Base-by-base conservation (phyloP, 2,888 invertebrate species). In the Thymelicus sylvestris region DNA sequence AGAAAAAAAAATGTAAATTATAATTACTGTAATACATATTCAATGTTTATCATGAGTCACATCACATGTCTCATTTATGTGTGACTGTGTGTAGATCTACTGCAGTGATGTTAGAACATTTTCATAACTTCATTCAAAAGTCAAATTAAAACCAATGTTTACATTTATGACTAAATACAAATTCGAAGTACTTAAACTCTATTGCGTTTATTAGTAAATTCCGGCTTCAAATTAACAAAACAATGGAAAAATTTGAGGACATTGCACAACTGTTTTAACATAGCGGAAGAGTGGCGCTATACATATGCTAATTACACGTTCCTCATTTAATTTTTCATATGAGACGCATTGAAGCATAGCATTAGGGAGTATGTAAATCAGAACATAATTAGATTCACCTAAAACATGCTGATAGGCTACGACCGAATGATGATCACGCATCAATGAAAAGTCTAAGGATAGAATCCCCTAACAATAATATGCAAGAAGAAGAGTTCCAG, bases 211-310 rank as follows among this genome's bases (percentile, higher is more conserved):
- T 64, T 50, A 19, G 38, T 6, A 15, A 19, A 64, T 52, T 64
- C 52, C 52, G 52, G 63, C 48, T 63, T 15, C 24, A 63, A 39
- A 63, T 63, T n/a, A 15, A 50, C 44, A 8, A 62, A 55, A 62
- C 41, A 69, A 69, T 64, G 64, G 52, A 64, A 64, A 64, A 64
- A 39, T 39, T 52, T 64, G 48, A 39, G 38, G 64, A 39, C 39
- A 39, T 64, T 50, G 38, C 50, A 64, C 15, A 39, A 52, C 64
- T 50, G 64, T 64, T 63, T 63, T n/a, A 63, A 47, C 47, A 47
- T 63, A 63, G 31, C 63, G 48, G 63, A 63, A 63, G 63, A 24
- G 48, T 19, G 15, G 39, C 7, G 15, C 5, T 24, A 50, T 63
- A 50, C 13, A 62, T 24, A 50, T 50, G 63, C 24, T 63, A 63